Evolutionary conservation across 2,888 invertebrate genomes (phyloP).

Genomic region (Eupithecia pulchellata): DNA sequence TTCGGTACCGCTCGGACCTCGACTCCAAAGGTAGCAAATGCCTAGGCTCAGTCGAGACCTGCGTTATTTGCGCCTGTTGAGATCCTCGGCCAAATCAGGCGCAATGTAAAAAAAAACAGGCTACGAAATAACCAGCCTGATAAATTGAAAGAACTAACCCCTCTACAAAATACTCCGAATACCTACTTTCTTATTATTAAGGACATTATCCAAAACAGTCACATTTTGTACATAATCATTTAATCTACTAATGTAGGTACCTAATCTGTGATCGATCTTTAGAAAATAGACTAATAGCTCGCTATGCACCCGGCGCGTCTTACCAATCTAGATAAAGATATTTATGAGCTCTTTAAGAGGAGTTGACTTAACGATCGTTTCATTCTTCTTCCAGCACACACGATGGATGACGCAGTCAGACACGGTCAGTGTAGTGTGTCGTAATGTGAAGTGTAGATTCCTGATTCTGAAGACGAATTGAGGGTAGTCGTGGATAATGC

Average conservation of each 20-base stretch:
- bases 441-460: too few relatives aligned
- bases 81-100: too few relatives aligned
- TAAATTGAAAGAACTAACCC: neutral
- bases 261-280: slow-evolving; percentile 21
- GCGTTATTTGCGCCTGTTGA: too few relatives aligned
- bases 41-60: too few relatives aligned
- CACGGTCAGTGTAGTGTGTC: too few relatives aligned
- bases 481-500: too few relatives aligned
- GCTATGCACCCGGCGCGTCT: slow-evolving; percentile 23
- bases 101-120: neutral
- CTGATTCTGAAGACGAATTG: too few relatives aligned
- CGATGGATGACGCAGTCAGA: too few relatives aligned
- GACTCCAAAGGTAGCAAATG: too few relatives aligned
- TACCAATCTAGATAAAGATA: slow-evolving; percentile 31
- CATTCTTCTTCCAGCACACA: neutral
- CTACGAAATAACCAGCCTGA: neutral
- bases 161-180: neutral
- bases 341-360: slow-evolving; percentile 25
- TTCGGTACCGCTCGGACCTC: too few relatives aligned
- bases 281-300: slow-evolving; percentile 27
- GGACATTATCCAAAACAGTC: neutral
- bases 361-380: slow-evolving; percentile 4
- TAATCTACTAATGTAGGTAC: slow-evolving; percentile 6
- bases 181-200: too few relatives aligned
- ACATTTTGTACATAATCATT: neutral